A percentile compares a stretch with the other conserved stretches of the same genome.
phyloP scores from a whole-genome alignment of 2,113 vertebrate genomes.

The Crotalus helleri region DNA sequence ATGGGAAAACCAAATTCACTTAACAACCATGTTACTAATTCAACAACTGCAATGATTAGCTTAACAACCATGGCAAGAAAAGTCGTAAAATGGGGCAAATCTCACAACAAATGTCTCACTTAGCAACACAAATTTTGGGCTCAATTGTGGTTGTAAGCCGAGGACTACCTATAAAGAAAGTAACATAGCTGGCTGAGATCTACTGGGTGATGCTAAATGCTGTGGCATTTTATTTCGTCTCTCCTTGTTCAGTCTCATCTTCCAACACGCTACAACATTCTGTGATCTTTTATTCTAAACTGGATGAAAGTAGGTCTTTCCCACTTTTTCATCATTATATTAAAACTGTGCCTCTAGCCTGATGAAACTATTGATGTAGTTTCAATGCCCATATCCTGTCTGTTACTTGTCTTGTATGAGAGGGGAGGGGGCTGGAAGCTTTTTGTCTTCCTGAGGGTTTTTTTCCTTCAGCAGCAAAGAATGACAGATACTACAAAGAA shows the following conservation, averaged over 20 bases:
- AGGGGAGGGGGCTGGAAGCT: not conserved
- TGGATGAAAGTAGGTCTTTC: conserved; percentile 56
- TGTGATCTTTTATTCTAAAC: conserved; percentile 51
- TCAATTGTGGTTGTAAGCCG: not conserved
- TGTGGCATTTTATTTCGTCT: conserved; percentile 16
- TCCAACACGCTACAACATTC: not conserved
- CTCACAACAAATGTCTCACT: not conserved
- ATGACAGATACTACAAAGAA: conserved; percentile 29
- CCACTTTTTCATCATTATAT: conserved; percentile 50
- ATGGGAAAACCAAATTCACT: not conserved
- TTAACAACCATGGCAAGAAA: not conserved
- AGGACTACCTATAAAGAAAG: conserved; percentile 35
- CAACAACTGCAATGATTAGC: not conserved
- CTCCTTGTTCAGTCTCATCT: not conserved
- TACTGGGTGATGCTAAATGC: conserved; percentile 38
- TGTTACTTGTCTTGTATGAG: conserved; percentile 39
- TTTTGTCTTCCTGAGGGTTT: not conserved
- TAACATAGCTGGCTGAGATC: conserved; percentile 21
- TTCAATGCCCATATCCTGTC: conserved; percentile 25
- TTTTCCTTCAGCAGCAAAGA: conserved; percentile 15
- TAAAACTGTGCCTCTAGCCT: conserved; percentile 45
- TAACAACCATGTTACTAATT: not conserved
- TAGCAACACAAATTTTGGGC: not conserved
- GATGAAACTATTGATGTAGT: conserved; percentile 52
- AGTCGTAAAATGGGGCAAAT: not conserved